Base-by-base conservation (phyloP, 2,888 invertebrate species). In the Ornithoptera alexandrae region DNA sequence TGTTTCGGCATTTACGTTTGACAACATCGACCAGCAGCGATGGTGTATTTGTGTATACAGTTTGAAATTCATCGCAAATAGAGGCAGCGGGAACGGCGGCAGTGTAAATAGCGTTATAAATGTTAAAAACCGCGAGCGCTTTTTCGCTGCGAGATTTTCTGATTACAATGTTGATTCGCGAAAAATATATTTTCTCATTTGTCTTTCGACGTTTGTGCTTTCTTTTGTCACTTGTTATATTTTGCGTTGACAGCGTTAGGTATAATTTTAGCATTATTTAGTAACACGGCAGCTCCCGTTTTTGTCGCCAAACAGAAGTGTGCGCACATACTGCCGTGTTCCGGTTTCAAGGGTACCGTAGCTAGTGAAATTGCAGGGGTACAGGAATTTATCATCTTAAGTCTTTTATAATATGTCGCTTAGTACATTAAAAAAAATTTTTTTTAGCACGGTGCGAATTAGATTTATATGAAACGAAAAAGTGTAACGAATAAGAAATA, bases 71-170 rank as follows among this genome's bases (percentile, higher is more conserved):
- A 42, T 17, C n/a, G n/a, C 46, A 59, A 65, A 65, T 30, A 65
- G 39, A 59, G 24, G 46, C 58, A 39, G 65, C 58, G 46, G 57
- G 39, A 65, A 65, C 39, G 53, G 39, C 58, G 65, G 42, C 24
- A 65, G 42, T 57, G 58, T 65, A 65, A 65, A 65, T 65, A 65
- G 18, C 65, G 65, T 46, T 65, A 58, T 65, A 65, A 65, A 65
- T 57, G 65, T 65, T 65, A 58, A 46, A 65, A 59, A 65, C 58
- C 46, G 65, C 65, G 46, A 65, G 65, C 42, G 58, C 65, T 65
- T 65, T 65, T 58, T 24, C 22, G 65, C 56, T 57, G 57, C 57
- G 65, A 56, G 58, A 65, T 57, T 57, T 39, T 56, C 39, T 65
- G 65, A 59, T 65, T 65, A 65, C 42, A 59, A 58, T 3, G 57